Evolutionary conservation across 1,140 invertebrate genomes (phyloP).

Genomic region (Gonioctena quinquepunctata): DNA sequence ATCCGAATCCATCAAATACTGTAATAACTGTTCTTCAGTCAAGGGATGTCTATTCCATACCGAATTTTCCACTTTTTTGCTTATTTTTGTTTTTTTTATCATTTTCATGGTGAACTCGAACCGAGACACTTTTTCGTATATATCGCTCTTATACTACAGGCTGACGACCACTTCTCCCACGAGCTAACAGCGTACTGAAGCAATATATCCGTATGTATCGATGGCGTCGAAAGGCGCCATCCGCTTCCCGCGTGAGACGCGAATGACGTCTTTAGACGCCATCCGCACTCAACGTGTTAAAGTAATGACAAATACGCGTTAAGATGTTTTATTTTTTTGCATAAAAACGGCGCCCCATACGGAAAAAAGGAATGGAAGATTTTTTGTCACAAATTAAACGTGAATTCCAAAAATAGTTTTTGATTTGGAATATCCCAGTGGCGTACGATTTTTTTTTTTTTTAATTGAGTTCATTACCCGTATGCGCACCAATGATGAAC

Average conservation of each 20-base stretch:
- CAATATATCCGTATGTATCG: constrained; percentile 7
- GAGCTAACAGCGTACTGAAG: constrained; percentile 1
- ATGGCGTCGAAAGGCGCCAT: constrained; percentile 10
- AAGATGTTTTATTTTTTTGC: too few species aligned
- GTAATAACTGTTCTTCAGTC: neutral
- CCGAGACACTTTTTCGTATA: neutral
- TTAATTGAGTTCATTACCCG: too few species aligned
- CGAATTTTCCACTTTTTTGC: neutral
- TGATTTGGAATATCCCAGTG: too few species aligned
- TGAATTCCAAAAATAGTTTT: too few species aligned
- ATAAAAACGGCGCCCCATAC: too few species aligned
- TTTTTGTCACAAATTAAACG: too few species aligned
- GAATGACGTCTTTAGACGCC: neutral
- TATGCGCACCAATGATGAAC: too few species aligned
- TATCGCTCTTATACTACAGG: neutral
- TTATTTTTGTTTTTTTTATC: neutral
- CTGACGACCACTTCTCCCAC: neutral
- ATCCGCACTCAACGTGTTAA: constrained; percentile 11
- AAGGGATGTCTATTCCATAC: neutral
- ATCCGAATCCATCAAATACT: neutral
- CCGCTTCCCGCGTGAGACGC: neutral
- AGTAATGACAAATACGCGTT: too few species aligned
- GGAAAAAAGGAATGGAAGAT: too few species aligned
- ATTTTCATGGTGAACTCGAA: constrained; percentile 8
- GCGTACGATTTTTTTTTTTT: too few species aligned